These are phyloP conservation scores for Papilio polyxenes DNA, from an alignment of 1,140 invertebrate genomes.

Conservation along the genomic window DNA sequence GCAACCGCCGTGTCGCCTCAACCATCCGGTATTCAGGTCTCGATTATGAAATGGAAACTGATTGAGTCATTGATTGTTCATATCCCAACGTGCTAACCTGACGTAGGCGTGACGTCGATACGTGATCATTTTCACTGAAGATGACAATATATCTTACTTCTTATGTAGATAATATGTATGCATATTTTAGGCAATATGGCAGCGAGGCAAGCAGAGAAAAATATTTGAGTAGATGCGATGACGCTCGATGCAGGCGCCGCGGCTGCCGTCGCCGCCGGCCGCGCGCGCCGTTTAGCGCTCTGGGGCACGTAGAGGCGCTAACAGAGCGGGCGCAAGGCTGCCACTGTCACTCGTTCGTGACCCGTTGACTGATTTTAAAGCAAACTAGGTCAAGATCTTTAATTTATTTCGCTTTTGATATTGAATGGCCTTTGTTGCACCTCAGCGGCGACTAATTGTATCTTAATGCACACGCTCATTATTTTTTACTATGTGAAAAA, in stretches of 20 bases:
- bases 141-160: constrained; percentile 2
- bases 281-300: constrained; percentile 52
- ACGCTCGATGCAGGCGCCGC: not conserved
- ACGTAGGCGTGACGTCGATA: constrained; percentile 45
- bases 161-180: not conserved
- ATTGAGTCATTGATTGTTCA: constrained; percentile 68
- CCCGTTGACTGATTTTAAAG: constrained; percentile 76
- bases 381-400: constrained; percentile 77
- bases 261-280: not conserved
- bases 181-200: not conserved
- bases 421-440: constrained; percentile 57
- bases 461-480: constrained; percentile 37
- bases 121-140: constrained; percentile 29
- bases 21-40: constrained; percentile 76
- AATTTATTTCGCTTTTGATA: constrained; percentile 73
- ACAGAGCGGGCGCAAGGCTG: constrained; percentile 69
- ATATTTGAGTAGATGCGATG: not conserved
- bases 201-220: not conserved
- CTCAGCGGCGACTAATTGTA: constrained; percentile 33
- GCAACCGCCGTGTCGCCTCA: constrained; percentile 63
- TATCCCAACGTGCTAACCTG: constrained; percentile 52
- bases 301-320: constrained; percentile 61
- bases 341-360: constrained; percentile 76
- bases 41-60: constrained; percentile 76
- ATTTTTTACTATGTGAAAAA: constrained; percentile 39